Conservation (phyloP, 2,797 vertebrate species). For the Dromococcyx pavoninus region DNA sequence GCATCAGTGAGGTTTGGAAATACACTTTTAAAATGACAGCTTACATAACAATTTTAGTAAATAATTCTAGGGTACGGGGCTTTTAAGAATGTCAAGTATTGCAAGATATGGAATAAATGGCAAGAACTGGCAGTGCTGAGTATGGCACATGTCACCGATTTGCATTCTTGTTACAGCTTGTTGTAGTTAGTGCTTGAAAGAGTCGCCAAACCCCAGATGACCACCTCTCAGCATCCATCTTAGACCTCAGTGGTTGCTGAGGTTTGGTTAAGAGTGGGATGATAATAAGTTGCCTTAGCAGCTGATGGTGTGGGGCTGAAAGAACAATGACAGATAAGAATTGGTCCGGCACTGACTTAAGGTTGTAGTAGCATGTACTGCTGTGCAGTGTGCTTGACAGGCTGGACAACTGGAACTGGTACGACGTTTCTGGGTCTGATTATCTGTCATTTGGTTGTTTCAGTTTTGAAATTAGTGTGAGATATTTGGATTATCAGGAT, state of each 20-base stretch:
- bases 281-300: not conserved
- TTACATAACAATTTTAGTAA: not conserved
- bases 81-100: constrained; percentile 10
- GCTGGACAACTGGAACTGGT: not conserved
- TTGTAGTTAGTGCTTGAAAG: not conserved
- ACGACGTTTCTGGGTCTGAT: not conserved
- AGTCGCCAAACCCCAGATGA: not conserved
- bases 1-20: not conserved
- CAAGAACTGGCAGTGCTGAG: not conserved
- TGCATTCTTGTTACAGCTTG: not conserved
- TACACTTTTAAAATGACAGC: not conserved
- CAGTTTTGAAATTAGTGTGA: not conserved
- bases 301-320: not conserved
- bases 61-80: not conserved
- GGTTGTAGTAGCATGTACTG: not conserved
- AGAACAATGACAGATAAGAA: not conserved
- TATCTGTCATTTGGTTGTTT: not conserved
- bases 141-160: not conserved
- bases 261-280: not conserved
- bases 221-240: not conserved
- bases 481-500: not conserved
- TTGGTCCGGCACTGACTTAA: not conserved
- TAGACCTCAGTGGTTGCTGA: not conserved
- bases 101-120: not conserved
- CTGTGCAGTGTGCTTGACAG: not conserved